phyloP scores from a whole-genome alignment of 2,888 invertebrate genomes.

The Aporophyla nigra region DNA sequence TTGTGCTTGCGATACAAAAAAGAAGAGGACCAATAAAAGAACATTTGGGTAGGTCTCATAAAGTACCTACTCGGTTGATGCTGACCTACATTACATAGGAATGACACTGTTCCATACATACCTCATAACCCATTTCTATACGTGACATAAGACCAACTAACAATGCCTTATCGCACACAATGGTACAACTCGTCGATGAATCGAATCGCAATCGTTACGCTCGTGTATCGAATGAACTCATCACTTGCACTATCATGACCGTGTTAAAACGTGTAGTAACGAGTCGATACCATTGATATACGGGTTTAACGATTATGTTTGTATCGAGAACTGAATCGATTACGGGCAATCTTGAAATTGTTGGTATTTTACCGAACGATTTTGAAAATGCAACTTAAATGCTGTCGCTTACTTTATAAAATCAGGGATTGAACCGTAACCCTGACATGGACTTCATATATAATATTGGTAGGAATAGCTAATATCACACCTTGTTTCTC shows the following conservation, averaged over 20 bases:
- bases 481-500: too few species aligned
- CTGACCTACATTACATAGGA: neutral
- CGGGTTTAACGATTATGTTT: conserved; percentile 25
- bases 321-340: conserved; percentile 38
- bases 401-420: neutral
- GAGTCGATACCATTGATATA: conserved; percentile 2
- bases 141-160: conserved; percentile 24
- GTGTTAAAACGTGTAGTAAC: conserved; percentile 24
- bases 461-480: neutral
- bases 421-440: neutral
- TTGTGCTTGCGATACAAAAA: too few species aligned
- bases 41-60: neutral
- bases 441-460: neutral
- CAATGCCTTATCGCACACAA: conserved; percentile 47
- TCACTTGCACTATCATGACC: conserved; percentile 61
- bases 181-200: conserved; percentile 40
- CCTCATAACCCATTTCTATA: conserved; percentile 9
- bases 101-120: neutral
- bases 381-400: neutral
- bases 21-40: too few species aligned
- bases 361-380: neutral
- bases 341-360: neutral
- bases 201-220: conserved; percentile 57
- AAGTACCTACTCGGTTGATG: neutral
- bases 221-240: conserved; percentile 54